A percentile compares a stretch with the other conserved stretches of the same genome.
Evolutionary conservation across 2,888 invertebrate genomes (phyloP).

Genomic region (Patella depressa): DNA sequence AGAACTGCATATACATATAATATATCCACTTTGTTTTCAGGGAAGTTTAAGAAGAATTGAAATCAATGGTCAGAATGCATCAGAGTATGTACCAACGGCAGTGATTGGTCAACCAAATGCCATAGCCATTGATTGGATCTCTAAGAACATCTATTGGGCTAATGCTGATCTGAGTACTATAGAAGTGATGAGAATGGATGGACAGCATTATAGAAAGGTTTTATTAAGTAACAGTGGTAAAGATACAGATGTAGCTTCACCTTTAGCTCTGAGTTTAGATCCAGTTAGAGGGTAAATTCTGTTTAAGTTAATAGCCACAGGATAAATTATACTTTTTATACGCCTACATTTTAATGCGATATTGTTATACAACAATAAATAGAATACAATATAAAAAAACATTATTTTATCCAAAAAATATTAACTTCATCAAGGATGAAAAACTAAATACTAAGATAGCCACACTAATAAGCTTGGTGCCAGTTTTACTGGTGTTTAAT

Average conservation of each 20-base stretch:
- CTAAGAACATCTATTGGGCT: conserved; percentile 92
- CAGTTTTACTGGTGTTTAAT: too few relatives aligned
- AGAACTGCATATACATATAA: background rate
- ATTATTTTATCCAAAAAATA: too few relatives aligned
- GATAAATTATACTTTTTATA: too few relatives aligned
- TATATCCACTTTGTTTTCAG: conserved; percentile 22
- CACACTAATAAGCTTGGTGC: too few relatives aligned
- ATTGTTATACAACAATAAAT: too few relatives aligned
- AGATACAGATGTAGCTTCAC: conserved; percentile 86
- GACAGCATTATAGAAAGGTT: conserved; percentile 85
- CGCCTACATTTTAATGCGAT: too few relatives aligned
- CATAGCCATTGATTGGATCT: conserved; percentile 97
- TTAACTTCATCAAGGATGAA: too few relatives aligned
- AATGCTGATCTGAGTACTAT: conserved; percentile 86
- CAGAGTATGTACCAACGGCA: conserved; percentile 81
- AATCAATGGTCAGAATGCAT: conserved; percentile 81
- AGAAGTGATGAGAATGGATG: conserved; percentile 79
- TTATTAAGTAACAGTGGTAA: conserved; percentile 92
- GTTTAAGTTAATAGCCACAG: too few relatives aligned
- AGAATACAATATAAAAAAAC: too few relatives aligned
- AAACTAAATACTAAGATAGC: too few relatives aligned
- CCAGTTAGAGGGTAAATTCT: conserved; percentile 84
- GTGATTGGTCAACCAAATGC: conserved; percentile 86
- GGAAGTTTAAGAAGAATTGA: conserved; percentile 36
- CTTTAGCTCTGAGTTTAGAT: conserved; percentile 89